Evolutionary conservation across 2,797 vertebrate species (phyloP), one percentile per base, ranked within the genome.

Genomic region (Spinus olivaceus): DNA sequence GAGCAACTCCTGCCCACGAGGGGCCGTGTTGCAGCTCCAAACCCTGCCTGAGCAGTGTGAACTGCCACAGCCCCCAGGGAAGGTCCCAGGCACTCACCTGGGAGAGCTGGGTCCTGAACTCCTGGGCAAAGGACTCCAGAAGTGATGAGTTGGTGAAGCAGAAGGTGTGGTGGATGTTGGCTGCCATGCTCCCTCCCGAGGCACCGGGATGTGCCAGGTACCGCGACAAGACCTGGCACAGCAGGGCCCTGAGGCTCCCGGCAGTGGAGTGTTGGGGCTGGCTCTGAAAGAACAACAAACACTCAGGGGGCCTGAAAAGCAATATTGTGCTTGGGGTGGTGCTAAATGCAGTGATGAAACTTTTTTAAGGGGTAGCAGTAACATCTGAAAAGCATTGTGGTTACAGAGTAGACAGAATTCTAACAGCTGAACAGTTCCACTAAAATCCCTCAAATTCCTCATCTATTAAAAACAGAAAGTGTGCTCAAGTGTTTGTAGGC

Each of bases 91-190:
- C 25, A 96, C 97, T 79, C 46, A 98, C 98, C 96, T 97, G 97
- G 65, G 93, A 94, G 21, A 98, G 57, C 14, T 97, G 97, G 25
- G 60, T 96, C 82, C 88, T 96, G 87, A 98, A 37, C 95, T 98
- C 97, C 78, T 90, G 95, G 44, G 97, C 87, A 85, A 97, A 91
- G 0, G 97, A 93, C 28, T 97, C 95, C 63, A 98, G 82, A 77
- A 98, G 94, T 0, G 98, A 98, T 4, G 88, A 94, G 63, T 96
- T 57, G 2, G 96, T 97, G 90, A 96, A 87, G 85, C 98, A 98
- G 95, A 98, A 98, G 16, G 83, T 95, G 64, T 89, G 95, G 65
- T 97, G 96, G 91, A 98, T 82, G 5, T 96, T 98, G 94, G 92
- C 96, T 57, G 97, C 97, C 95, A 98, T 86, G 76, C 83, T 96